A percentile compares a stretch with the other conserved stretches of the same genome.
Evolutionary conservation across 2,113 vertebrate genomes (phyloP).

Genomic region (Penelope pileata): DNA sequence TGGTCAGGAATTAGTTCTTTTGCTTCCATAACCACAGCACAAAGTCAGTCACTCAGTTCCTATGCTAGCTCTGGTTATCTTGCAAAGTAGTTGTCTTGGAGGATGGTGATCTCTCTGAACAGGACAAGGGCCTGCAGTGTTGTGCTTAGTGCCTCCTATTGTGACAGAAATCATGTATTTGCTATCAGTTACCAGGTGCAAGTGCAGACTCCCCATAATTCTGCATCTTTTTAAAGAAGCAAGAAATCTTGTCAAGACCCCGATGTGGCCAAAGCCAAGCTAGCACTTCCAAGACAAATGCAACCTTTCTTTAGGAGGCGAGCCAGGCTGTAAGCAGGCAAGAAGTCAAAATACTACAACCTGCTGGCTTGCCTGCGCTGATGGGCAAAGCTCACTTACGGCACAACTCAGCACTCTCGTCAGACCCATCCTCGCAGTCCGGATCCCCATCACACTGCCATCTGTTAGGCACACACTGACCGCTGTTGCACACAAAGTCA

Average conservation of each 20-base stretch:
- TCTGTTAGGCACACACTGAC: constrained; percentile 92
- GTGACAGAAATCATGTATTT: background rate
- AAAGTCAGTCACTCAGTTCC: background rate
- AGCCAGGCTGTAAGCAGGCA: background rate
- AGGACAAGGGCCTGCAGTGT: background rate
- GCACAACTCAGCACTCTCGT: constrained; percentile 90
- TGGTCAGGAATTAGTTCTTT: background rate
- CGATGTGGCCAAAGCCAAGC: background rate
- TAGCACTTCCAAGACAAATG: background rate
- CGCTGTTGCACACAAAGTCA: constrained; percentile 91
- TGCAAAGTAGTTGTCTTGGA: background rate
- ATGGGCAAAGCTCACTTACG: constrained; percentile 82
- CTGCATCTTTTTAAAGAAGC: background rate
- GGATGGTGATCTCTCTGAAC: background rate
- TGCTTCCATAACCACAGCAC: background rate
- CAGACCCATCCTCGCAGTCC: constrained; percentile 94
- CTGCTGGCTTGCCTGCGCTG: background rate
- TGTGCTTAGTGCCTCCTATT: background rate
- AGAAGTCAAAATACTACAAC: background rate
- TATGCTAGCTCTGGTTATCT: background rate
- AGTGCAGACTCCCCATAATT: background rate
- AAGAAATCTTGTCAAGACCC: background rate
- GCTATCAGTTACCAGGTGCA: background rate
- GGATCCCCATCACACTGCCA: constrained; percentile 98
- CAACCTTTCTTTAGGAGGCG: background rate